Conservation (phyloP, 2,113 vertebrate genomes). For the Poeciliopsis occidentalis region DNA sequence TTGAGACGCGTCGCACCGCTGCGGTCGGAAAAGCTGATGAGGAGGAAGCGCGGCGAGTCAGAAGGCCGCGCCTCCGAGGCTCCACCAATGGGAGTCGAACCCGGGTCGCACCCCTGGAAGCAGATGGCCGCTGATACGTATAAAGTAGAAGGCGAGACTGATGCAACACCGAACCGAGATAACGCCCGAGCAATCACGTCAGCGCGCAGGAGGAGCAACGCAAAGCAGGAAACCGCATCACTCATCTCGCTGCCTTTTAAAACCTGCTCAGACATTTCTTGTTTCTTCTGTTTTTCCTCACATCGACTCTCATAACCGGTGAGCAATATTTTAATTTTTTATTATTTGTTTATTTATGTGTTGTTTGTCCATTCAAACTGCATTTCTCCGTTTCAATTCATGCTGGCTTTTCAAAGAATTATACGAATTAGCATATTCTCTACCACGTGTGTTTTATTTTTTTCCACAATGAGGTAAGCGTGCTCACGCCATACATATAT, state of each 20-base stretch:
- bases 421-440: background rate
- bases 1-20: too few relatives aligned
- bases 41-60: too few relatives aligned
- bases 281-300: background rate
- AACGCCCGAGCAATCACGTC: slow-evolving; percentile 40
- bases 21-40: too few relatives aligned
- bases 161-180: slow-evolving; percentile 74
- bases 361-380: background rate
- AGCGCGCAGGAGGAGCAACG: slow-evolving; percentile 8
- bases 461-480: background rate
- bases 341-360: too few relatives aligned
- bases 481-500: background rate
- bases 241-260: background rate
- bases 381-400: background rate
- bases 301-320: slow-evolving; percentile 32
- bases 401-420: background rate
- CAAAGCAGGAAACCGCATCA: slow-evolving; percentile 16
- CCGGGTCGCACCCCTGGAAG: slow-evolving; percentile 66
- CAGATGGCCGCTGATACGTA: slow-evolving; percentile 63
- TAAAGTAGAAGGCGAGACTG: slow-evolving; percentile 67
- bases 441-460: background rate
- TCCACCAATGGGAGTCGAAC: slow-evolving; percentile 73
- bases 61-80: slow-evolving; percentile 76
- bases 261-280: background rate
- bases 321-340: slow-evolving; percentile 18